Conservation (phyloP, 2,797 vertebrate genomes). For the Apodemus agrarius region DNA sequence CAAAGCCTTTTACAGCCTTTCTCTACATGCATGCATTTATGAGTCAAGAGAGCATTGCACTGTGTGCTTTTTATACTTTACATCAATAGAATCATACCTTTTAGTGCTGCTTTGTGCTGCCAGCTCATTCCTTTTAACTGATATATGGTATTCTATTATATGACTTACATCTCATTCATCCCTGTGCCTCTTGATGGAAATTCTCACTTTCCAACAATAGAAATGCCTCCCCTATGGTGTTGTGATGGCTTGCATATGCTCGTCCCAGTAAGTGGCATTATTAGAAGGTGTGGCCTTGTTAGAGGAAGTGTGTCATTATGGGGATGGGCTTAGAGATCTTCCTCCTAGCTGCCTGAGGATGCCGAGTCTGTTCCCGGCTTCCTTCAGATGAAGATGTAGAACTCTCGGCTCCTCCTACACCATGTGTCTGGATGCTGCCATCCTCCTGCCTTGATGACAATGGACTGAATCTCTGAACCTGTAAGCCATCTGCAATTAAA, state of each 20-base stretch:
- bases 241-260: background rate
- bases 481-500: too few species aligned
- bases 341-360: too few species aligned
- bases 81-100: background rate
- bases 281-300: too few species aligned
- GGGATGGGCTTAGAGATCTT: too few species aligned
- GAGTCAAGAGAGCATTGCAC: constrained; percentile 13
- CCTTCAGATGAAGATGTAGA: too few species aligned
- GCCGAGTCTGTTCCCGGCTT: too few species aligned
- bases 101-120: background rate
- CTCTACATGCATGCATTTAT: constrained; percentile 5
- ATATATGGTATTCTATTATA: constrained; percentile 44
- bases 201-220: constrained; percentile 19
- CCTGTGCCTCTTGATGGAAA: constrained; percentile 22
- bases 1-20: constrained; percentile 44
- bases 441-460: too few species aligned
- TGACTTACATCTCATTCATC: constrained; percentile 21
- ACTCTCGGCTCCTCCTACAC: too few species aligned
- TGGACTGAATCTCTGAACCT: too few species aligned
- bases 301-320: too few species aligned
- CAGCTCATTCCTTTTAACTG: constrained; percentile 50
- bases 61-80: background rate
- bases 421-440: too few species aligned
- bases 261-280: too few species aligned
- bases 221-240: background rate